Percentiles rank a stretch among this genome's conserved stretches.
These are phyloP conservation scores for Scophthalmus maximus DNA, from an alignment of 2,113 vertebrate species.

Conservation along the genomic window DNA sequence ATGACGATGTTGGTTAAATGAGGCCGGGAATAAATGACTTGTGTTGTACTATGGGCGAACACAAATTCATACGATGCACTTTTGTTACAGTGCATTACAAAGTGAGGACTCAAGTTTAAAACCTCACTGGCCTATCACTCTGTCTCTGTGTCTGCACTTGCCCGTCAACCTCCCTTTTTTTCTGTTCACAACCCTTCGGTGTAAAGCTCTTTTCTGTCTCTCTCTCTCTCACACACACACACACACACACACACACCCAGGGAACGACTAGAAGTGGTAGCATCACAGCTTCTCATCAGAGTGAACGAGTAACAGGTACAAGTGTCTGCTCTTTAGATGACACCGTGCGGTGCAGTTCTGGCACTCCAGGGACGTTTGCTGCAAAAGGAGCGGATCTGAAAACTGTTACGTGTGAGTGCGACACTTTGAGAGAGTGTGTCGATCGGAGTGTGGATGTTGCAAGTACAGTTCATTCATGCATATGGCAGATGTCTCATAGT, in stretches of 20 bases:
- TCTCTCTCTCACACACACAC: not conserved
- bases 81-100: constrained; percentile 2
- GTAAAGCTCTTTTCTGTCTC: constrained; percentile 6
- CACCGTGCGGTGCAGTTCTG: constrained; percentile 30
- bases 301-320: constrained; percentile 51
- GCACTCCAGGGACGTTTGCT: constrained; percentile 58
- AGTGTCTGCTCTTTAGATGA: constrained; percentile 59
- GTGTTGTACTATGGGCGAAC: not conserved
- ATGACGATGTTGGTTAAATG: constrained; percentile 4
- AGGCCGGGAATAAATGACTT: constrained; percentile 11
- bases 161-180: constrained; percentile 18
- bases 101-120: not conserved
- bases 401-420: constrained; percentile 16
- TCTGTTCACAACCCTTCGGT: constrained; percentile 26
- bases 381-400: constrained; percentile 48
- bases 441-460: too few species aligned
- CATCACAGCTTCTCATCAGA: constrained; percentile 55
- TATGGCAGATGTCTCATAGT: not conserved
- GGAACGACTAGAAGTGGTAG: constrained; percentile 28
- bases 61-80: not conserved
- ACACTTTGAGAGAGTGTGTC: constrained; percentile 11
- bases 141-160: constrained; percentile 52
- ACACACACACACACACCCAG: not conserved
- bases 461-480: not conserved
- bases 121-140: not conserved